Evolutionary conservation across 1,140 invertebrate genomes (phyloP).

Genomic region (Apis dorsata): DNA sequence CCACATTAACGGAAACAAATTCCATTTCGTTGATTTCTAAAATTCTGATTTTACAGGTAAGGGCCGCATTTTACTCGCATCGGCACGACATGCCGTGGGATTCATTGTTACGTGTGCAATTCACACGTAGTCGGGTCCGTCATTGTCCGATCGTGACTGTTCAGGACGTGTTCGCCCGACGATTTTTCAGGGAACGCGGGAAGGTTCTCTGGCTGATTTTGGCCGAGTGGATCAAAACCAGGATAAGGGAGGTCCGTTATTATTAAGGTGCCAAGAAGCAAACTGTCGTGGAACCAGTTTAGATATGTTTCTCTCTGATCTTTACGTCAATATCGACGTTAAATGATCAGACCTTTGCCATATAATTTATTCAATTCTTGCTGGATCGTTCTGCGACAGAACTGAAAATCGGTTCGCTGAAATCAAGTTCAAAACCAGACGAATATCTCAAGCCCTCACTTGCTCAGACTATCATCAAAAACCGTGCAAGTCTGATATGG

Average conservation of each 20-base stretch:
- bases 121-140: constrained; percentile 36
- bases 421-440: background rate
- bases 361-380: background rate
- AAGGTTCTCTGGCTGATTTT: constrained; percentile 58
- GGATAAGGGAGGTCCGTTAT: constrained; percentile 51
- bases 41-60: constrained; percentile 32
- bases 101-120: constrained; percentile 54
- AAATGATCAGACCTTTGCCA: background rate
- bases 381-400: background rate
- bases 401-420: constrained; percentile 14
- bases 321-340: background rate
- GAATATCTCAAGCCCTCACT: background rate
- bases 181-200: constrained; percentile 57
- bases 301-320: background rate
- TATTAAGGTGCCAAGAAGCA: constrained; percentile 32
- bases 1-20: no score
- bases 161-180: constrained; percentile 48
- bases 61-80: constrained; percentile 55
- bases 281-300: constrained; percentile 12
- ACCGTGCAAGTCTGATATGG: no score
- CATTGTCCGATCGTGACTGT: constrained; percentile 55
- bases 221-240: constrained; percentile 55
- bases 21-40: background rate
- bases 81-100: constrained; percentile 64
- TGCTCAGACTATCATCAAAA: background rate